Evolutionary conservation across 2,797 vertebrate species (phyloP).

Genomic region (Fundulus diaphanus): DNA sequence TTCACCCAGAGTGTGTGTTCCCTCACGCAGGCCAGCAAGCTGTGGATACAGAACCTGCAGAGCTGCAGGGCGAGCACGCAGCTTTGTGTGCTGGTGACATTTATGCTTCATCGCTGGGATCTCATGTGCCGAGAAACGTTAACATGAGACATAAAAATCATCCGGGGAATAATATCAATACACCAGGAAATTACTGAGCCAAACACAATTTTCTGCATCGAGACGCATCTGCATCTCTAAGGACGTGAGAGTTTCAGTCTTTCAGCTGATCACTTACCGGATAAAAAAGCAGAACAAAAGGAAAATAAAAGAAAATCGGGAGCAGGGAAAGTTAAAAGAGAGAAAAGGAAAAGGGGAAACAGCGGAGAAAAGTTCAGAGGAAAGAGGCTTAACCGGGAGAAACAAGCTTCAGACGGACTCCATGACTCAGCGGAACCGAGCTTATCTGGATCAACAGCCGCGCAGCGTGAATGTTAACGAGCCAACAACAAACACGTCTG

Average conservation of each 20-base stretch:
- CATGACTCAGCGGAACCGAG: conserved; percentile 16
- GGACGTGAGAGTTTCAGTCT: neutral
- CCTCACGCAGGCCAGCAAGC: neutral
- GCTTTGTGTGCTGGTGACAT: neutral
- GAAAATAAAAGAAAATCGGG: neutral
- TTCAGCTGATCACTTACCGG: neutral
- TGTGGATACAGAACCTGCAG: conserved; percentile 3
- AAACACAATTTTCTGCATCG: neutral
- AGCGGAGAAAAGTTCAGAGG: neutral
- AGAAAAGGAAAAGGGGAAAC: neutral
- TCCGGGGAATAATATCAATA: neutral
- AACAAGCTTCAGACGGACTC: neutral
- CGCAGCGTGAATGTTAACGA: conserved; percentile 1
- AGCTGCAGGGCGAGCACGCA: neutral
- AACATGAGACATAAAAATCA: neutral
- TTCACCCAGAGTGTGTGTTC: conserved; percentile 16
- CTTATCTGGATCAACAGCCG: conserved; percentile 13
- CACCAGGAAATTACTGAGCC: neutral
- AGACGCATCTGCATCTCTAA: neutral
- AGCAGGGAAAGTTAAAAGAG: neutral
- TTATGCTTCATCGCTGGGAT: neutral
- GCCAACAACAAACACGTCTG: neutral
- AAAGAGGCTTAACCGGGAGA: conserved; percentile 2
- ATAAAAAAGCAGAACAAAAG: neutral
- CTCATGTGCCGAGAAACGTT: conserved; percentile 1